Evolutionary conservation across 2,888 invertebrate genomes (phyloP).

Genomic region (Orchesellides sinensis): DNA sequence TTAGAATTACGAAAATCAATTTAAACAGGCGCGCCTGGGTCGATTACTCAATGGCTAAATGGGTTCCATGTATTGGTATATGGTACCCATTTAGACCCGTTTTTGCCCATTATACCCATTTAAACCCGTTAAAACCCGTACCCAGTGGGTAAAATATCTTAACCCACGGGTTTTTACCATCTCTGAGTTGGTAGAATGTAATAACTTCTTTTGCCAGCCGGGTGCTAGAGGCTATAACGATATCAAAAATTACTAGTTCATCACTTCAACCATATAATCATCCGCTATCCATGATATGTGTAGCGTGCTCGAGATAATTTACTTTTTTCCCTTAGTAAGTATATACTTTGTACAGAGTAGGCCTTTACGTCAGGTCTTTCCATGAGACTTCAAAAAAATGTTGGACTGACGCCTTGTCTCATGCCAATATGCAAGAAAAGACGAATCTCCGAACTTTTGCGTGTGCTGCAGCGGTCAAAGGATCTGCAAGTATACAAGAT

Average conservation of each 20-base stretch:
- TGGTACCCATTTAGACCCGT: no score
- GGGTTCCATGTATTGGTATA: no score
- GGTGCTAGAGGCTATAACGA: neutral
- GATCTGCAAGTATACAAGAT: no score
- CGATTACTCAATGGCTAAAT: no score
- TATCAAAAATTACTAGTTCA: constrained; percentile 9
- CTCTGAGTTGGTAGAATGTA: neutral
- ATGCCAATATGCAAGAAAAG: neutral
- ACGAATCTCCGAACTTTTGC: no score
- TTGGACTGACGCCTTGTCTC: constrained; percentile 36
- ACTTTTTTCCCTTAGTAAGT: neutral
- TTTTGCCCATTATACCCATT: no score
- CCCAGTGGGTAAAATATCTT: no score
- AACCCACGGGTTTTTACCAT: neutral
- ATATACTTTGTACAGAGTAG: neutral
- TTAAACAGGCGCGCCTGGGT: no score
- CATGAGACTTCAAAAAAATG: no score
- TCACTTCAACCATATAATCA: constrained; percentile 17
- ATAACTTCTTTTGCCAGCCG: neutral
- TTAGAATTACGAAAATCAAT: no score
- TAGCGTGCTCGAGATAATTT: constrained; percentile 48
- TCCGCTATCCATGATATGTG: neutral
- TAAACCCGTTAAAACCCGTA: no score
- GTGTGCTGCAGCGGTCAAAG: no score
- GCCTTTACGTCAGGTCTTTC: neutral